Evolutionary conservation across 2,888 invertebrate species (phyloP), one percentile per base, ranked within the genome.

Genomic region (Athetis lepigone): DNA sequence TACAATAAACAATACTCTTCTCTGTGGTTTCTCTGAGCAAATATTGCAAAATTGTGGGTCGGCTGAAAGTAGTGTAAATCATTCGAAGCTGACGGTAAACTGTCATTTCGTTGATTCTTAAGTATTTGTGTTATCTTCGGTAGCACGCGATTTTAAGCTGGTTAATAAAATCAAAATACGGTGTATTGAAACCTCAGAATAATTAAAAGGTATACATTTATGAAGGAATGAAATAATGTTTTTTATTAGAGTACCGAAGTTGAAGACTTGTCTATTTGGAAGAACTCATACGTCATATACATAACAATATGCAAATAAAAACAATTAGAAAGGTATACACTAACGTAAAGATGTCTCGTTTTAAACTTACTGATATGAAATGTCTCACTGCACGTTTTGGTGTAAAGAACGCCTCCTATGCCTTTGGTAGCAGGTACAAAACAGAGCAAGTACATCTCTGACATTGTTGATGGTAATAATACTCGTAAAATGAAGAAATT

Each of bases 1-100:
- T 43, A 43, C 18, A 43, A 36, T 25, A 45, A n/a, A 71, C 56
- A 46, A 58, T 42, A 46, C 43, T 42, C 23, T 40, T 54, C 36
- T 46, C 21, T 36, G 37, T 18, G 50, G 45, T 63, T 54, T 54
- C 45, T 9, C 45, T 9, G 49, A 42, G 54, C 42, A 75, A 75
- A 75, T 71, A 54, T 75, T 75, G 43, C 75, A 54, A 70, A 75
- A 69, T 74, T 75, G 65, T 77, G 50, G 79, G 77, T 68, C 68
- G 46, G 1, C 33, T 57, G 40, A 33, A 62, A 60, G 63, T 57
- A 47, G 52, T 56, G 57, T 76, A 74, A 77, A 77, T 72, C 47
- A 58, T 61, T 62, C 36, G 18, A 21, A 54, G 46, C 25, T 55
- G 67, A 40, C 62, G 8, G 47, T 47, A 57, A 73, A 59, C 72